Percentiles rank a stretch among this genome's conserved stretches.
Evolutionary conservation across 2,797 vertebrate species (phyloP).

Genomic region (Onychomys leucogaster): DNA sequence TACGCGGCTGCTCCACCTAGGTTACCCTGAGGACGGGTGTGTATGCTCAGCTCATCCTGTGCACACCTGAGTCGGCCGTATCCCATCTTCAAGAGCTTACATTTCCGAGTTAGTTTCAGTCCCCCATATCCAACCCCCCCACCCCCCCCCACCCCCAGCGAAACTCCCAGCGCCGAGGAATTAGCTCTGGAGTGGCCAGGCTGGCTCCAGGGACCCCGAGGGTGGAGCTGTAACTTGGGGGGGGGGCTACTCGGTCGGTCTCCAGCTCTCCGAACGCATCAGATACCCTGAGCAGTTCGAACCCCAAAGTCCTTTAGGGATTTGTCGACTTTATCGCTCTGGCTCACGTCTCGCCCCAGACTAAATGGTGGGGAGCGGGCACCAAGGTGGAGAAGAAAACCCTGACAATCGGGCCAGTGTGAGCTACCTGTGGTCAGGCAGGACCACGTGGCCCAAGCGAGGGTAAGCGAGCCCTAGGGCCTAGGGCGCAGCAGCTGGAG

Average conservation of each 20-base stretch:
- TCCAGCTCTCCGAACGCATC: background rate
- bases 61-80: background rate
- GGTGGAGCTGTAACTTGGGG: background rate
- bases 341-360: background rate
- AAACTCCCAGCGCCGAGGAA: background rate
- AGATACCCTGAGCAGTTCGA: background rate
- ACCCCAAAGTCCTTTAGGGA: background rate
- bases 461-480: background rate
- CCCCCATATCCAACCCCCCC: background rate
- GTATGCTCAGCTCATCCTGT: too few species aligned
- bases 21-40: background rate
- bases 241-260: background rate
- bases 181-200: background rate
- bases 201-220: background rate
- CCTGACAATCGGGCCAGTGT: background rate
- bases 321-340: background rate
- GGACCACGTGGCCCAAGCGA: background rate
- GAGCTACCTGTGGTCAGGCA: background rate
- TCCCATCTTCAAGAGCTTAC: background rate
- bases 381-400: background rate
- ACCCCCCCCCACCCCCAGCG: background rate
- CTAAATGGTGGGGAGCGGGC: background rate
- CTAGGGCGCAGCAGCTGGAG: background rate
- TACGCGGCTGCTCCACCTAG: background rate
- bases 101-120: background rate